Evolutionary conservation across 1,140 invertebrate species (phyloP), one percentile per base, ranked within the genome.

Genomic region (Papilio aristodemus): DNA sequence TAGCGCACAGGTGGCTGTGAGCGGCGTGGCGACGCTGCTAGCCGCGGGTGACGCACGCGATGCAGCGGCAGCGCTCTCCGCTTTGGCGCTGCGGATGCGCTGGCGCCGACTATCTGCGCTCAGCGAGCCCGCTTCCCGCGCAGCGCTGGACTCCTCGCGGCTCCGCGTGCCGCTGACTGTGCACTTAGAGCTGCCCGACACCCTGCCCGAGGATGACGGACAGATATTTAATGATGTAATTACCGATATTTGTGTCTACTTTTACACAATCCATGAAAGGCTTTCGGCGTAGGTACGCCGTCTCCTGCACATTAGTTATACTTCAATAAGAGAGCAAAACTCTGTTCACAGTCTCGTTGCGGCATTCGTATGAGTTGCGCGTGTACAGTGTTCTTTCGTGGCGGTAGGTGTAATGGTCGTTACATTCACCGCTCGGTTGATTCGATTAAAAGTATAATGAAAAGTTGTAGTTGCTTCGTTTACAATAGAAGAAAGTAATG

Each of bases 41-140:
- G 75, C 77, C 1, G 83, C 80, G 25, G 86, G 86, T 0, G 83
- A 85, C 59, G 72, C 77, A 13, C 74, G 79, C 2, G 66, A 39
- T 1, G 19, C 70, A n/a, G 67, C 79, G 7, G 66, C 59, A 3
- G 77, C 76, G 32, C 73, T 81, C 22, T 77, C 72, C 0, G 71
- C 80, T 1, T 68, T 86, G 17, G 54, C 74, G 14, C 68, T 60
- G 11, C 63, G 36, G 22, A 41, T 79, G 32, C 70, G 73, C 57
- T 89, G 87, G 86, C 80, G 80, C 0, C 82, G 85, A 3, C 5
- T 86, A 27, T 80, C 79, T 0, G 77, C 76, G 19, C 72, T 87
- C 17, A 80, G 77, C 32, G 86, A 88, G 64, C 70, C 77, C 0
- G 76, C 77, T n/a, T 81, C 78, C 4, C 80, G 84, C 9, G 72